These are phyloP conservation scores for Chaetophractus vellerosus DNA, from an alignment of 2,797 vertebrate genomes.

Conservation along the genomic window DNA sequence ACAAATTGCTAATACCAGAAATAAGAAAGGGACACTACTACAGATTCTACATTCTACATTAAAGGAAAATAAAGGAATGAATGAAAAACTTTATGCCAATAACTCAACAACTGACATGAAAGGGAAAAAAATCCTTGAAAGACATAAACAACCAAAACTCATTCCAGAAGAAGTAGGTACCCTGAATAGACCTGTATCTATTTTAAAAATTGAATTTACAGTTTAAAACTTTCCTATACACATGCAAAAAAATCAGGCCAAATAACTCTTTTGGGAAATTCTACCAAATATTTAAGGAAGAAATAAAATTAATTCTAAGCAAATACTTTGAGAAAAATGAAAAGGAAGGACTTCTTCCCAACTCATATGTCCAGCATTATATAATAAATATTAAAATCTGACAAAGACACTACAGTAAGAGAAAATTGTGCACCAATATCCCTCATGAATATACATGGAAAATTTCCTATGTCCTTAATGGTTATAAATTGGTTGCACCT, in stretches of 20 bases:
- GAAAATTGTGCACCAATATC: not conserved
- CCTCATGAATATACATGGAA: not conserved
- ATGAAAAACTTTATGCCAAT: not conserved
- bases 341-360: not conserved
- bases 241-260: not conserved
- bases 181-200: not conserved
- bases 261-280: not conserved
- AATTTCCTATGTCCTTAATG: not conserved
- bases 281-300: not conserved
- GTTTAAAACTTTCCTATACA: not conserved
- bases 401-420: not conserved
- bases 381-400: not conserved
- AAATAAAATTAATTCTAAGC: not conserved
- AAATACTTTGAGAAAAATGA: not conserved
- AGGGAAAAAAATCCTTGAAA: not conserved
- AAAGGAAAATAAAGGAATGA: too few species aligned
- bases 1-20: too few species aligned
- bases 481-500: not conserved
- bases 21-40: too few species aligned
- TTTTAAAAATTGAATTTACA: constrained; percentile 16
- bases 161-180: not conserved
- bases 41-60: too few species aligned
- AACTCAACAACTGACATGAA: not conserved
- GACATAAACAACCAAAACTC: not conserved
- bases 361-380: not conserved